Evolutionary conservation across 2,888 invertebrate genomes (phyloP).

Genomic region (Heliothis peltigera): DNA sequence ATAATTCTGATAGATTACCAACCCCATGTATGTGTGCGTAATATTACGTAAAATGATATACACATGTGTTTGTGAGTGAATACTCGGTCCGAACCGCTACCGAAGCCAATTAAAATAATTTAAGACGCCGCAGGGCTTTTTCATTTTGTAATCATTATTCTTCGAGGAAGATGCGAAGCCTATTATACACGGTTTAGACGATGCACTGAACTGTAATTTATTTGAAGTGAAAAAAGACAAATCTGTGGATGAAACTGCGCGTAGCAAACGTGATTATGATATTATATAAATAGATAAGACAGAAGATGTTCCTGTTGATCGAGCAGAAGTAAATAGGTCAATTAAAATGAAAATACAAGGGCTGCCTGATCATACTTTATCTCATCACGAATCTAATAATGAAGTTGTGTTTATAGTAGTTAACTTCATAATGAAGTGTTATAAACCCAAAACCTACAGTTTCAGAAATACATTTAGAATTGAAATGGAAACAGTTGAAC

Average conservation of each 20-base stretch:
- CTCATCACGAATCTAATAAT: background rate
- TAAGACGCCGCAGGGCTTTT: slow-evolving; percentile 87
- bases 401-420: too few relatives aligned
- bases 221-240: slow-evolving; percentile 67
- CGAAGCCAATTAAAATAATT: slow-evolving; percentile 90
- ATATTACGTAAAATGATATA: slow-evolving; percentile 64
- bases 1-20: slow-evolving; percentile 67
- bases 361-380: background rate
- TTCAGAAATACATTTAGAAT: slow-evolving; percentile 57
- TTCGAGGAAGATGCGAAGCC: slow-evolving; percentile 84
- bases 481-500: slow-evolving; percentile 71
- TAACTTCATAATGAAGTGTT: slow-evolving; percentile 14
- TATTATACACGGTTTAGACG: slow-evolving; percentile 87
- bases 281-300: slow-evolving; percentile 13
- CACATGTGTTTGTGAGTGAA: slow-evolving; percentile 72
- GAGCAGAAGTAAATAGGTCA: background rate
- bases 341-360: background rate
- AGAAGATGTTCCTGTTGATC: slow-evolving; percentile 4
- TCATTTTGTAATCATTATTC: slow-evolving; percentile 89
- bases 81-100: slow-evolving; percentile 83
- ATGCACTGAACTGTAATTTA: slow-evolving; percentile 83
- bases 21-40: slow-evolving; percentile 52
- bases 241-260: slow-evolving; percentile 58
- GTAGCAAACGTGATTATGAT: slow-evolving; percentile 57
- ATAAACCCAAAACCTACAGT: slow-evolving; percentile 50